Evolutionary conservation across 2,888 invertebrate species (phyloP), one percentile per base, ranked within the genome.

Genomic region (Nipponacmea schrenckii): DNA sequence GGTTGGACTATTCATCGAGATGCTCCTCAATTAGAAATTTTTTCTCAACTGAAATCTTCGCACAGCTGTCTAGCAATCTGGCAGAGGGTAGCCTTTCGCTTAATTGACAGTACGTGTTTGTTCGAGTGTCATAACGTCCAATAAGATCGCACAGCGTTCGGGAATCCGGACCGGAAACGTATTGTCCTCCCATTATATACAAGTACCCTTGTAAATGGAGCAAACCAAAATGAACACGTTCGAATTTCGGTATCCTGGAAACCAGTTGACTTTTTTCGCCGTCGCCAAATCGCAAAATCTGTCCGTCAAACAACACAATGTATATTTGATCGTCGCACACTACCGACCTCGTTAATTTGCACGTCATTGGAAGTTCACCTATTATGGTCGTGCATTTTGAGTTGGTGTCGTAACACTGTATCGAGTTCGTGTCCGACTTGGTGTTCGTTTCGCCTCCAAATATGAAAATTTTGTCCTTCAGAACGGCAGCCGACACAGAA

Each of bases 391-490:
- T 79, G 24, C 78, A 74, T 62, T 78, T 79, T 14, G 80, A 79
- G 46, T 74, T 71, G 2, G 83, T 83, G 72, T 85, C 82, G 67
- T 79, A 85, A 72, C 84, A 85, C 77, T 85, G 85, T 46, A 85
- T 80, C 14, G 79, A 76, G 2, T 78, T 77, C 1, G 83, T 83
- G 72, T 84, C 84, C 26, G 81, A 81, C 71, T 81, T 77, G 74
- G 84, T 83, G 67, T 83, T 84, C 69, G 80, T 83, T 70, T 84
- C 84, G 3, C 85, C 85, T 0, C 85, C 85, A 70, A 84, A 84
- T 20, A 83, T 76, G 31, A 79, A 79, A 31, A 85, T 82, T 39
- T 77, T 80, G 66, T 84, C 83, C 8, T 82, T 82, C 4, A 79
- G 74, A 0, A 83, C 81, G 8, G 84, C 82, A 64, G 84, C 81